Evolutionary conservation across 2,888 invertebrate genomes (phyloP).

Genomic region (Torymus texanus): DNA sequence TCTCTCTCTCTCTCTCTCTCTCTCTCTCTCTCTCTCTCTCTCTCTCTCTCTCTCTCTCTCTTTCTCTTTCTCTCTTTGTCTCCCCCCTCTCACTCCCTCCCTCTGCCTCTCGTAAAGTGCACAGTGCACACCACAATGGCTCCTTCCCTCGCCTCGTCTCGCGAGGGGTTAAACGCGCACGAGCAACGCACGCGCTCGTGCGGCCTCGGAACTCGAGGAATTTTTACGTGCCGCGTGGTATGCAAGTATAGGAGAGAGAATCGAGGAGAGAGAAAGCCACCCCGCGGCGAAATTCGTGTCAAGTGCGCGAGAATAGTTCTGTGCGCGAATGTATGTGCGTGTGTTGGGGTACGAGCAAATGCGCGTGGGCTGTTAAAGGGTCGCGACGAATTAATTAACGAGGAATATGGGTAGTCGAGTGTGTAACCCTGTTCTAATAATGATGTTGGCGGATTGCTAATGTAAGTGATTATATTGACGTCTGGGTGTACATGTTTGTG

Average conservation of each 20-base stretch:
- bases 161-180: background rate
- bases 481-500: too few relatives aligned
- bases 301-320: background rate
- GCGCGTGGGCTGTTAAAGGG: background rate
- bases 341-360: background rate
- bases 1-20: background rate
- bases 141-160: conserved; percentile 6
- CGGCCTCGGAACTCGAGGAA: too few relatives aligned
- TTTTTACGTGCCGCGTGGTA: too few relatives aligned
- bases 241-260: background rate
- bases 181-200: background rate
- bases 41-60: conserved; percentile 12
- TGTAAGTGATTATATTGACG: too few relatives aligned
- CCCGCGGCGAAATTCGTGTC: conserved; percentile 6
- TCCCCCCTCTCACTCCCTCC: conserved; percentile 5
- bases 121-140: background rate
- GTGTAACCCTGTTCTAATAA: too few relatives aligned
- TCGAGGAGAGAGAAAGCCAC: conserved; percentile 1
- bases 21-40: conserved; percentile 10
- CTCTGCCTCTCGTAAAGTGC: background rate
- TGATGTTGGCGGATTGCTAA: too few relatives aligned
- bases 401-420: too few relatives aligned
- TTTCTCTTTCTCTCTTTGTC: conserved; percentile 11
- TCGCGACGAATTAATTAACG: background rate
- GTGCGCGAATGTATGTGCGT: background rate